phyloP scores from a whole-genome alignment of 2,888 invertebrate species.

The Lacanobia oleracea region DNA sequence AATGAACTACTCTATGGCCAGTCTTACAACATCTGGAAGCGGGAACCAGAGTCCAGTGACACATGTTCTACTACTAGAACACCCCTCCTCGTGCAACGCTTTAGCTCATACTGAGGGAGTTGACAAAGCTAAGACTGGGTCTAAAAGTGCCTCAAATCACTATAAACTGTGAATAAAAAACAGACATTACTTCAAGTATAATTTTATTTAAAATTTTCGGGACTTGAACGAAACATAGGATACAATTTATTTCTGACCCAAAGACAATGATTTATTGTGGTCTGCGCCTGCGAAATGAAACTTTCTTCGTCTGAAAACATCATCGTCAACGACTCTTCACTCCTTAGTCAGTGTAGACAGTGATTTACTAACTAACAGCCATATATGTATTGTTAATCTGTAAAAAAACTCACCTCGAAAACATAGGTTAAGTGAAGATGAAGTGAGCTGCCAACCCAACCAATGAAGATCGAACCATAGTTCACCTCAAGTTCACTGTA shows the following conservation, averaged over 20 bases:
- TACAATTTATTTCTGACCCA: constrained; percentile 14
- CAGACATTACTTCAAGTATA: neutral
- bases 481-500: no score
- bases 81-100: neutral
- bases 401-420: no score
- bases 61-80: neutral
- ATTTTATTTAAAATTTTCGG: neutral
- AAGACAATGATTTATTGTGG: neutral
- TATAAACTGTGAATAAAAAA: neutral
- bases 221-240: neutral
- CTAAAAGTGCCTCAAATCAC: constrained; percentile 7
- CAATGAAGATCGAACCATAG: no score
- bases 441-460: no score
- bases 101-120: neutral
- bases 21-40: neutral
- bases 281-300: neutral
- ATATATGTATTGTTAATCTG: neutral
- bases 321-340: neutral
- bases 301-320: neutral
- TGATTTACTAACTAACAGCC: neutral
- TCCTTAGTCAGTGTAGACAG: neutral
- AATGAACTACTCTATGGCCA: neutral
- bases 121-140: neutral
- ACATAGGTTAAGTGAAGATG: no score
- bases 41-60: neutral